Base-by-base conservation (phyloP, 2,797 vertebrate species). In the Novumbra hubbsi region DNA sequence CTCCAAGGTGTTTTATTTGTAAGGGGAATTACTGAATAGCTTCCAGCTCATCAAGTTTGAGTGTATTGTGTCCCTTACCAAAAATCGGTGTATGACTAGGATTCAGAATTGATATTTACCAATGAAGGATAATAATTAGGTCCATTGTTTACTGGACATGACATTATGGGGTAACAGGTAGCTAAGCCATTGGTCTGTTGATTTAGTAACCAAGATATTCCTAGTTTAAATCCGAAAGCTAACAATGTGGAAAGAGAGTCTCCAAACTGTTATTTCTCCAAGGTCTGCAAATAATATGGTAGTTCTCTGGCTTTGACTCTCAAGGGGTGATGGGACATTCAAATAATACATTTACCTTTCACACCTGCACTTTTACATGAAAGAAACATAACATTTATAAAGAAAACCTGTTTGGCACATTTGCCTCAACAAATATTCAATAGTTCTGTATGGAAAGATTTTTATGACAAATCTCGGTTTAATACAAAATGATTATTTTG, bases 81-180 rank as follows among this genome's bases (percentile, higher is more conserved):
- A 17, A 16, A 66, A 73, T n/a, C n/a, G 30, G 63, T 52, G 38
- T 68, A 78, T 57, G 81, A 28, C 48, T 17, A 85, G 83, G 86
- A 80, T 73, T 81, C 84, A 3, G 34, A 38, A 38, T 38, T 38
- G 34, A 75, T 70, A 75, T 69, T 75, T 63, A 66, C 52, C 27
- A 17, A 17, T 75, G 78, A 79, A 71, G 76, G 71, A 60, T 79
- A 87, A n/a, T 76, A 83, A 80, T 77, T 80, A 76, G 73, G 17
- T 73, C 64, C 57, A 48, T 81, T 86, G 80, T 84, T 83, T 76
- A 34, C 72, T 65, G 32, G 72, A 78, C 76, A 68, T 32, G 73
- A 2, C 73, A 1, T 80, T 48, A 76, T 81, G 75, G 60, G 21
- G 48, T n/a, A 65, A 14, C 41, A 14, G 41, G 41, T 45, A 45